A percentile compares a stretch with the other conserved stretches of the same genome.
Conservation (phyloP, 2,888 invertebrate genomes). For the Cecidostiba fungosa region DNA sequence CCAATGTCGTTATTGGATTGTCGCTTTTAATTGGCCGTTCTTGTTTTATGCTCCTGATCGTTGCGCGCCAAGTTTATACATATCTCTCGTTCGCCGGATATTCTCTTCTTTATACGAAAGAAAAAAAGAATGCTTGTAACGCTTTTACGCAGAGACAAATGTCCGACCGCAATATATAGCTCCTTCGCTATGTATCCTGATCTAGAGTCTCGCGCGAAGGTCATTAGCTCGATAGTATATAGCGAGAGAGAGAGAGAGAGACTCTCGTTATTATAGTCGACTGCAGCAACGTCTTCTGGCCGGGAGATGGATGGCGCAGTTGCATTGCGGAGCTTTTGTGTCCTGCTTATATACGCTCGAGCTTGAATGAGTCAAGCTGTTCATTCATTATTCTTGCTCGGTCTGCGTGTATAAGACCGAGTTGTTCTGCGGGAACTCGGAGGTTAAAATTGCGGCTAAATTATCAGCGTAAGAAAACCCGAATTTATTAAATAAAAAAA, state of each 20-base stretch:
- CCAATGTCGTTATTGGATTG: background rate
- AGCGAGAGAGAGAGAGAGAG: background rate
- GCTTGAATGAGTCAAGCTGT: background rate
- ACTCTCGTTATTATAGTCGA: background rate
- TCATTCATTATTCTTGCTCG: background rate
- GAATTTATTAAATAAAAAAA: too few species aligned
- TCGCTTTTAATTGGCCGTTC: background rate
- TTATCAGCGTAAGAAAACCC: too few species aligned
- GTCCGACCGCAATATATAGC: background rate
- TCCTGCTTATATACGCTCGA: background rate
- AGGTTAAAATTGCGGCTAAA: too few species aligned
- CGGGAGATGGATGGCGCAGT: background rate
- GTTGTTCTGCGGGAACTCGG: too few species aligned
- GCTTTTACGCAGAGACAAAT: constrained; percentile 23
- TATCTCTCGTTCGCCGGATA: too few species aligned
- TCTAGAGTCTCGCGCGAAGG: background rate
- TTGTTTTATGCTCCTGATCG: background rate
- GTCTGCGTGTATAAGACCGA: too few species aligned
- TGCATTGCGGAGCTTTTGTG: background rate
- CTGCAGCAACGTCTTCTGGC: background rate
- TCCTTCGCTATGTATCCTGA: background rate
- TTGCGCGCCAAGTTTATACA: background rate
- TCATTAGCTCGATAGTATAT: background rate
- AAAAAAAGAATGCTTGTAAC: too few species aligned
- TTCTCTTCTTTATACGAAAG: too few species aligned